phyloP scores from a whole-genome alignment of 2,113 vertebrate species.

The Pimephales promelas region DNA sequence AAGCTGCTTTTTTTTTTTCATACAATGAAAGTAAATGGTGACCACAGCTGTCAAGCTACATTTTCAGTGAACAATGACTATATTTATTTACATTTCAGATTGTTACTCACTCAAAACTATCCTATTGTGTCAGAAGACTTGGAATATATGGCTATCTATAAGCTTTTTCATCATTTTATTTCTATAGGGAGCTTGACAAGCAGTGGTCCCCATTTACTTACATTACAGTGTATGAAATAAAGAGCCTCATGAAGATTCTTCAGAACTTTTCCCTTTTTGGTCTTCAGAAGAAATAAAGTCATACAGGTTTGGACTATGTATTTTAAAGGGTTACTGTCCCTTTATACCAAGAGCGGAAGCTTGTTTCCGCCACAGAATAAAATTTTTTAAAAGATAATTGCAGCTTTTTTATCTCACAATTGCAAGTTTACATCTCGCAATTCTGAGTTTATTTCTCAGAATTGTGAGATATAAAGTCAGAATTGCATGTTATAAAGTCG shows the following conservation, averaged over 20 bases:
- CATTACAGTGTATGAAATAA: not conserved
- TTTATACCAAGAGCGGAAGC: no score
- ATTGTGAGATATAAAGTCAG: no score
- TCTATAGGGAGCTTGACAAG: not conserved
- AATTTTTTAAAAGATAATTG: no score
- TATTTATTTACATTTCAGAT: not conserved
- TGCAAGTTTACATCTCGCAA: no score
- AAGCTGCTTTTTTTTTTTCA: not conserved
- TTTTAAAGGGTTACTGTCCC: not conserved
- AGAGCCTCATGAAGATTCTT: not conserved
- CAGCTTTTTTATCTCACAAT: no score
- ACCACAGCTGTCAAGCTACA: not conserved
- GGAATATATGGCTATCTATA: not conserved
- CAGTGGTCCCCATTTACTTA: not conserved
- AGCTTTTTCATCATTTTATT: no score
- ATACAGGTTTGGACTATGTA: not conserved
- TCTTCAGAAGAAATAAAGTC: not conserved
- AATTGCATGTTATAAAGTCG: no score
- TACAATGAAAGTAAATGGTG: not conserved
- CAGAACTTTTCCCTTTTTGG: not conserved
- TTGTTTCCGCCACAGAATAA: no score
- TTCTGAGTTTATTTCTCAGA: no score
- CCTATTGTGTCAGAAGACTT: not conserved
- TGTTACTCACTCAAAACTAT: not conserved
- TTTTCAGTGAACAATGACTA: not conserved